Conservation (phyloP, 1,140 invertebrate species). For the Drosophila rufa region DNA sequence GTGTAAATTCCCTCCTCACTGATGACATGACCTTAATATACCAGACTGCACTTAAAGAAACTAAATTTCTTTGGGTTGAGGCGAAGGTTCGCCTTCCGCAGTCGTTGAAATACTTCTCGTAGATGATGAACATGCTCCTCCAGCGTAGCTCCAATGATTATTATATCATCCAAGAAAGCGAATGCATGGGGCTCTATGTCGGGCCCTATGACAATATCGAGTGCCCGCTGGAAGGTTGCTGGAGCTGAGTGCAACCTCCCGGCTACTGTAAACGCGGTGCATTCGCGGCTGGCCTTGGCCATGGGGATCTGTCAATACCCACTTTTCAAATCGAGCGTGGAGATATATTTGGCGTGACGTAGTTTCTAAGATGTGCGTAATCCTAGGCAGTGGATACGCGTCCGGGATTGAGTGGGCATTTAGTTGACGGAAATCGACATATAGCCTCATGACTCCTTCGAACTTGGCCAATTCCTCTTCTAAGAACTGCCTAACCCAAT, state of each 20-base stretch:
- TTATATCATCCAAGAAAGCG: conserved; percentile 2
- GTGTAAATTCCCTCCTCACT: no score
- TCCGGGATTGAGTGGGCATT: neutral
- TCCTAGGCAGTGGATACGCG: neutral
- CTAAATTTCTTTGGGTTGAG: neutral
- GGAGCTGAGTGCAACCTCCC: conserved; percentile 61
- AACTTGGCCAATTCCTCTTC: no score
- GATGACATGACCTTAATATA: neutral
- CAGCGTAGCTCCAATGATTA: conserved; percentile 74
- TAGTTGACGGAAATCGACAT: neutral
- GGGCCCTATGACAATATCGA: conserved; percentile 64
- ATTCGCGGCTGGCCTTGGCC: no score
- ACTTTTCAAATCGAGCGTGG: neutral
- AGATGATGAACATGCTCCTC: neutral
- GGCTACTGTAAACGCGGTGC: neutral
- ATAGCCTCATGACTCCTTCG: neutral
- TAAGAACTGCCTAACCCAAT: no score
- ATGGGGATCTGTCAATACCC: no score
- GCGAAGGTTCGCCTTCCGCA: neutral
- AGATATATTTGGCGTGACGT: neutral
- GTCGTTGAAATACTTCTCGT: neutral
- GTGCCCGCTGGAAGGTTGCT: conserved; percentile 83
- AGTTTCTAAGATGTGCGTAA: neutral
- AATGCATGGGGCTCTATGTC: conserved; percentile 55
- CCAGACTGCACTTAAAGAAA: neutral